phyloP scores from a whole-genome alignment of 1,140 invertebrate genomes.

The Chironomus striatipennis region DNA sequence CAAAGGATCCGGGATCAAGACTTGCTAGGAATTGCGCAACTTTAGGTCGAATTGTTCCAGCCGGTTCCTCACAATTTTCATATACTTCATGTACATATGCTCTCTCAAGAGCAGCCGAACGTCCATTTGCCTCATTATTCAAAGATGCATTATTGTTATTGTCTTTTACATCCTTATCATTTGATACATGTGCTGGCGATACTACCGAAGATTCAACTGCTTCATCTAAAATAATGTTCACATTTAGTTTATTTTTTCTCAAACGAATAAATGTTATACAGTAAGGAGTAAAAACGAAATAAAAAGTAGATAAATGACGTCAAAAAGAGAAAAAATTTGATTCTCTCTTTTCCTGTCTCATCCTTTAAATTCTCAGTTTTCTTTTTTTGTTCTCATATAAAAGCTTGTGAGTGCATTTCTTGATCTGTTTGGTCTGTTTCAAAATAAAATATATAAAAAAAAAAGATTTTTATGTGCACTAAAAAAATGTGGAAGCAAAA shows the following conservation, averaged over 20 bases:
- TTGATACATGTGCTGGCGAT: not conserved
- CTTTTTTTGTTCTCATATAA: not conserved
- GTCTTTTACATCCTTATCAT: not conserved
- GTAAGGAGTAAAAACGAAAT: no score
- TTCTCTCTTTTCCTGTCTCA: not conserved
- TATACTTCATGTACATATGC: constrained; percentile 94
- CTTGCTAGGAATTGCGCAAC: constrained; percentile 79
- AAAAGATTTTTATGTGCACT: no score
- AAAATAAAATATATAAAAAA: no score
- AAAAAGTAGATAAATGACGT: not conserved
- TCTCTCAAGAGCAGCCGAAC: constrained; percentile 75
- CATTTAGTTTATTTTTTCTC: not conserved
- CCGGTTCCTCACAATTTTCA: constrained; percentile 68
- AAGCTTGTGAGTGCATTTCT: not conserved
- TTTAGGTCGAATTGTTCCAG: constrained; percentile 67
- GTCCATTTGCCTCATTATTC: constrained; percentile 37
- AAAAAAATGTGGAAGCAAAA: no score
- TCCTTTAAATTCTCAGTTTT: not conserved
- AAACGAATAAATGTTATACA: no score
- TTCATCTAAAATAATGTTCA: not conserved
- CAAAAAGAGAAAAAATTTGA: not conserved
- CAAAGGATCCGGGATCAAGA: constrained; percentile 79
- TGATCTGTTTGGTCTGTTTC: no score
- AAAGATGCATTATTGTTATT: not conserved
- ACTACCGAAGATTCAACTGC: not conserved